Percentiles rank a stretch among this genome's conserved stretches.
These are phyloP conservation scores for Elephas maximus DNA, from an alignment of 2,113 vertebrate species.

Conservation along the genomic window DNA sequence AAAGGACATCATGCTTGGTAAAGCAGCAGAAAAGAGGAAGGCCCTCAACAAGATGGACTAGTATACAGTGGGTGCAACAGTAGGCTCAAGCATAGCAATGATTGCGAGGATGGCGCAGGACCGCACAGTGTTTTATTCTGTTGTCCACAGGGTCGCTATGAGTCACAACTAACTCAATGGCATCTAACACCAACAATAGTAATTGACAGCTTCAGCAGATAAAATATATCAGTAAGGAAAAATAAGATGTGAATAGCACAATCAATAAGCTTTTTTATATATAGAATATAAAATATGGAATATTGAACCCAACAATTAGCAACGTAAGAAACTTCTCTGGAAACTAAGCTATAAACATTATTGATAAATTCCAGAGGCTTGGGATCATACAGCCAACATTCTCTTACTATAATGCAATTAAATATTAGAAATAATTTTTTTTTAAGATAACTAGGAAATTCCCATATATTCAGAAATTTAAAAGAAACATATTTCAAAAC, in stretches of 20 bases:
- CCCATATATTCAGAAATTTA: not conserved
- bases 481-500: not conserved
- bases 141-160: too few relatives aligned
- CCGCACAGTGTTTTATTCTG: too few relatives aligned
- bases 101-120: too few relatives aligned
- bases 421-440: slow-evolving; percentile 13
- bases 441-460: not conserved
- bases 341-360: not conserved
- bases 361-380: slow-evolving; percentile 7
- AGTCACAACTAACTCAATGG: too few relatives aligned
- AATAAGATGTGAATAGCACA: not conserved
- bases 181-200: too few relatives aligned
- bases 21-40: too few relatives aligned
- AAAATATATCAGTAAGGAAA: not conserved
- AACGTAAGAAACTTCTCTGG: not conserved
- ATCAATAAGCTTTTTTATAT: not conserved
- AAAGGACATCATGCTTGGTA: too few relatives aligned
- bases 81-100: too few relatives aligned
- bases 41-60: too few relatives aligned
- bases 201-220: not conserved
- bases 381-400: not conserved
- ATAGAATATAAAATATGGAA: not conserved
- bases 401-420: not conserved
- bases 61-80: too few relatives aligned
- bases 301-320: not conserved